Percentiles rank a stretch among this genome's conserved stretches.
phyloP scores from a whole-genome alignment of 2,888 invertebrate species.

The Melipona beecheii region DNA sequence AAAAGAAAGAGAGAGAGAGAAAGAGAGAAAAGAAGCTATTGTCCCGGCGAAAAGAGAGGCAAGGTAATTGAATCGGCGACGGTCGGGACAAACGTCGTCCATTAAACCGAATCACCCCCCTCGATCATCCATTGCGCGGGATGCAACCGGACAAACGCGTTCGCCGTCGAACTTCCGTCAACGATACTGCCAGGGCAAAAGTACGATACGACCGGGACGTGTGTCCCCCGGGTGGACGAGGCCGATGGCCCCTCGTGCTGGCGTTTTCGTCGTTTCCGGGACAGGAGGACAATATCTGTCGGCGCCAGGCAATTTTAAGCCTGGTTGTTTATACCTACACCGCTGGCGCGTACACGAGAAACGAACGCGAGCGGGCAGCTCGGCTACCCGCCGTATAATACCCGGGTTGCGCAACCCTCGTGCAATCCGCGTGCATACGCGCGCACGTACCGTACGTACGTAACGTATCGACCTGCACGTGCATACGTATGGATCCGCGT shows the following conservation, averaged over 20 bases:
- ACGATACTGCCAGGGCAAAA: neutral
- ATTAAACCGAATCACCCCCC: slow-evolving; percentile 25
- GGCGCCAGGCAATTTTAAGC: slow-evolving; percentile 35
- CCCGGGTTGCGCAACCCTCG: slow-evolving; percentile 52
- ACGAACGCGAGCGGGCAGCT: slow-evolving; percentile 2
- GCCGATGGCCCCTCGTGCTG: slow-evolving; percentile 6
- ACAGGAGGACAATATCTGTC: slow-evolving; percentile 43
- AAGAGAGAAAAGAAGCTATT: too few species aligned
- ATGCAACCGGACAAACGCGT: neutral
- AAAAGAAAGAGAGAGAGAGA: too few species aligned
- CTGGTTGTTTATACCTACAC: slow-evolving; percentile 30
- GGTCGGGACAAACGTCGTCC: neutral
- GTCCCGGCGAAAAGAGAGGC: neutral
- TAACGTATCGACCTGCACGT: neutral
- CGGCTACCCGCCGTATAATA: slow-evolving; percentile 2
- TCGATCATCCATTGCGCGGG: slow-evolving; percentile 19
- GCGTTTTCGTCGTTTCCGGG: slow-evolving; percentile 29
- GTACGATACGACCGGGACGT: slow-evolving; percentile 35
- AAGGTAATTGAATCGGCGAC: neutral
- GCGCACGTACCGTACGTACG: neutral
- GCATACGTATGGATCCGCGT: neutral
- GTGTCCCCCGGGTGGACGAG: slow-evolving; percentile 7
- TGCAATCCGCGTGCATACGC: neutral
- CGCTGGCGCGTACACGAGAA: slow-evolving; percentile 15
- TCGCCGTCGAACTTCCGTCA: slow-evolving; percentile 8